phyloP scores from a whole-genome alignment of 1,140 invertebrate species.

The Lordiphosa mommai region DNA sequence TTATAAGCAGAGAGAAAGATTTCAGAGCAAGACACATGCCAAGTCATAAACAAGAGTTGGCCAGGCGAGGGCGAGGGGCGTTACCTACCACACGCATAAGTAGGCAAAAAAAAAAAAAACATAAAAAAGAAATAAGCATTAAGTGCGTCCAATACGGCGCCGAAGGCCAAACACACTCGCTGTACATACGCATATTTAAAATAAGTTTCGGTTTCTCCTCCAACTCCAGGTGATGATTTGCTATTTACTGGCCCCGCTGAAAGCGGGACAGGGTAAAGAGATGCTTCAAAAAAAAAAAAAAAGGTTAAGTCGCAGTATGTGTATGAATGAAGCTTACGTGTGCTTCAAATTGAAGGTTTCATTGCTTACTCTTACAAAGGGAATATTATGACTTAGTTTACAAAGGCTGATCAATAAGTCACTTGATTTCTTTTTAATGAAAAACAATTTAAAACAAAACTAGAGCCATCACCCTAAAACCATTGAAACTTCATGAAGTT shows the following conservation, averaged over 20 bases:
- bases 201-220: slow-evolving; percentile 22
- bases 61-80: background rate
- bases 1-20: slow-evolving; percentile 17
- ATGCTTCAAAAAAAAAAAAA: slow-evolving; percentile 9
- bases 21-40: slow-evolving; percentile 24
- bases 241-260: slow-evolving; percentile 34
- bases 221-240: slow-evolving; percentile 62
- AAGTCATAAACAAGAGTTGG: slow-evolving; percentile 21
- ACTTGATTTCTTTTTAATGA: no score
- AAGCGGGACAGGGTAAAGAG: background rate
- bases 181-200: slow-evolving; percentile 39
- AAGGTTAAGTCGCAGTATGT: slow-evolving; percentile 41
- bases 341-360: slow-evolving; percentile 41
- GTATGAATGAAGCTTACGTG: slow-evolving; percentile 13
- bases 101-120: slow-evolving; percentile 30
- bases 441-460: no score
- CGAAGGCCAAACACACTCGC: slow-evolving; percentile 47
- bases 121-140: slow-evolving; percentile 11
- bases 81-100: slow-evolving; percentile 32
- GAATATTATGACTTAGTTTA: background rate
- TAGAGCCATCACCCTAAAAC: no score
- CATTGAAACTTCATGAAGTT: no score
- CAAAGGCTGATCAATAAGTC: no score
- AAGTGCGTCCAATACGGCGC: slow-evolving; percentile 47
- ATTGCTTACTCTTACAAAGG: slow-evolving; percentile 6